Evolutionary conservation across 2,797 vertebrate species (phyloP).

Genomic region (Sebastes oblongus): DNA sequence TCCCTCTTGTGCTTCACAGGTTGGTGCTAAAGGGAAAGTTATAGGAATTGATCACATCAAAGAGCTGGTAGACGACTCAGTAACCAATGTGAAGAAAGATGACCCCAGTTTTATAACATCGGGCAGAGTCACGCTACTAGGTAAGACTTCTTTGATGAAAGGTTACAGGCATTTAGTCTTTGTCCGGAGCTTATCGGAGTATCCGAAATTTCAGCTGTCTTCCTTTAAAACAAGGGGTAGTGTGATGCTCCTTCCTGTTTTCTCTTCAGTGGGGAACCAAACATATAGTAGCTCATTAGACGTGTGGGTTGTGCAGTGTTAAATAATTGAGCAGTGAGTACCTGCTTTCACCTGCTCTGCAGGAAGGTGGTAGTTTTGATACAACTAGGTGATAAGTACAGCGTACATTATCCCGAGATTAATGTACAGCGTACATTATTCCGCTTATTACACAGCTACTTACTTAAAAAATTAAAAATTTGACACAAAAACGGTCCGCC

Average conservation of each 20-base stretch:
- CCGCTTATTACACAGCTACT: too few relatives aligned
- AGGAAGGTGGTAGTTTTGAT: neutral
- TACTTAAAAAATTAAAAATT: too few relatives aligned
- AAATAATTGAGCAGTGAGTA: constrained; percentile 51
- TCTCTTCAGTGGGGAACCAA: neutral
- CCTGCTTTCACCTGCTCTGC: constrained; percentile 24
- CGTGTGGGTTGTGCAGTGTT: neutral
- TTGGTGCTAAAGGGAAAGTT: constrained; percentile 94
- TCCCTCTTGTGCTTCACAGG: constrained; percentile 76
- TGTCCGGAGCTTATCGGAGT: neutral
- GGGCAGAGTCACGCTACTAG: constrained; percentile 90
- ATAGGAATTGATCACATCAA: constrained; percentile 99
- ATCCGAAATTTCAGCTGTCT: neutral
- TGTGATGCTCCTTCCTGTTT: neutral
- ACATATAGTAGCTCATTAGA: neutral
- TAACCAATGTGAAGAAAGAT: constrained; percentile 97
- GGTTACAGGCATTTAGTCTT: neutral
- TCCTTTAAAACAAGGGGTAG: neutral
- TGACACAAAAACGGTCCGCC: too few relatives aligned
- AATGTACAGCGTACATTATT: too few relatives aligned
- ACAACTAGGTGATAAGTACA: neutral
- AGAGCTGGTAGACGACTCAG: constrained; percentile 96
- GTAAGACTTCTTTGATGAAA: constrained; percentile 76
- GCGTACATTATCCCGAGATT: too few relatives aligned
- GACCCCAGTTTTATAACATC: constrained; percentile 93